phyloP scores from a whole-genome alignment of 23 tunicate species.

The Aplidium turbinatum region DNA sequence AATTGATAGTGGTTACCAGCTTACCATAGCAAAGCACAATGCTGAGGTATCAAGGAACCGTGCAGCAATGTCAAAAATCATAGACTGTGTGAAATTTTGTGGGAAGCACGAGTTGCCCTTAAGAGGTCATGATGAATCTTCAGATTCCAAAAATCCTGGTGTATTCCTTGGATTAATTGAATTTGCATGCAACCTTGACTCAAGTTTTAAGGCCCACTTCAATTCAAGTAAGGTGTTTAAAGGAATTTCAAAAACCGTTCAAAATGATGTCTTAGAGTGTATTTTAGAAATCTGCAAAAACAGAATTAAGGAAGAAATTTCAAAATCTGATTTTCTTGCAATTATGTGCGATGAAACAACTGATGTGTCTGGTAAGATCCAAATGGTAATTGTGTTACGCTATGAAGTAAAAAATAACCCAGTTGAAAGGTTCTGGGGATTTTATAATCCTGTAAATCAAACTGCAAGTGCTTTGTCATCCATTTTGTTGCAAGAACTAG shows the following conservation, averaged over 20 bases:
- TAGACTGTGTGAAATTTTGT: slow-evolving; percentile 9
- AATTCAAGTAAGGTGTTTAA: background rate
- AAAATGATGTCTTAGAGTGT: background rate
- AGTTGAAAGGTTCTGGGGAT: slow-evolving; percentile 11
- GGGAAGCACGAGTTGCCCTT: slow-evolving; percentile 7
- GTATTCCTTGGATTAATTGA: background rate
- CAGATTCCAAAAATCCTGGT: background rate
- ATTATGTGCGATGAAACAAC: too few species aligned
- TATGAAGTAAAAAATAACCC: slow-evolving; percentile 1
- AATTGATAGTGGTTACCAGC: background rate
- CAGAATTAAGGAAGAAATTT: background rate
- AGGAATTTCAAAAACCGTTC: slow-evolving; percentile 9
- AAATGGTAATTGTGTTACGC: slow-evolving; percentile 8
- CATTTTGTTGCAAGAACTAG: background rate
- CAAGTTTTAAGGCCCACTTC: background rate
- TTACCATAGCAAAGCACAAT: background rate
- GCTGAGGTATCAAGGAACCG: slow-evolving; percentile 6
- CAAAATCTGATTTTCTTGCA: background rate
- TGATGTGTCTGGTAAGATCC: background rate
- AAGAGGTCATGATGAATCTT: slow-evolving; percentile 12
- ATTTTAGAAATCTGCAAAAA: background rate
- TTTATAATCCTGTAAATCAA: slow-evolving; percentile 32
- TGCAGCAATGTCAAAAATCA: background rate
- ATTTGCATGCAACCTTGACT: slow-evolving; percentile 2
- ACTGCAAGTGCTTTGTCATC: slow-evolving; percentile 3